phyloP scores from a whole-genome alignment of 2,797 vertebrate species.

The Propithecus perrieri region DNA sequence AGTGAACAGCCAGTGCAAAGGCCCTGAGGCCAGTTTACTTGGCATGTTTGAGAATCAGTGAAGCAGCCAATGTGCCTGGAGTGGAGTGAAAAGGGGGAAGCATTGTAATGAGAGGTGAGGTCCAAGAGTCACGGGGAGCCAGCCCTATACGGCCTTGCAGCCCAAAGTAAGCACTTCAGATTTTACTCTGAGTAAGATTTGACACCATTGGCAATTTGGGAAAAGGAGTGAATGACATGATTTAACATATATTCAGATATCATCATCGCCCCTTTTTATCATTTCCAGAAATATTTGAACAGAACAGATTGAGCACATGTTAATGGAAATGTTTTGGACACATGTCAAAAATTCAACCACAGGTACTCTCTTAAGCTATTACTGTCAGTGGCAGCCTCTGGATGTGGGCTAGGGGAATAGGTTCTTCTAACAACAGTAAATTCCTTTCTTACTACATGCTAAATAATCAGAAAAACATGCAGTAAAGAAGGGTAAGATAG shows the following conservation, averaged over 20 bases:
- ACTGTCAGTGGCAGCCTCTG: background rate
- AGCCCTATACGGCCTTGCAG: too few species aligned
- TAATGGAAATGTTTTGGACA: background rate
- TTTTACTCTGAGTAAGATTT: background rate
- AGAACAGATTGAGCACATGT: background rate
- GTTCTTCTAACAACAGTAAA: background rate
- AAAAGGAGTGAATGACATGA: background rate
- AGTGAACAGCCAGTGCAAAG: background rate
- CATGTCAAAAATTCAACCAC: background rate
- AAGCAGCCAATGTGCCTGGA: background rate
- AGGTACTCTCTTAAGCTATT: background rate
- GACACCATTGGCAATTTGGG: background rate
- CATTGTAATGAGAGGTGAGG: background rate
- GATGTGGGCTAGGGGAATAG: background rate
- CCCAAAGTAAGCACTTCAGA: background rate
- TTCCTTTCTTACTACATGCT: background rate
- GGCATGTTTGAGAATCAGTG: background rate
- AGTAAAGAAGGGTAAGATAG: background rate
- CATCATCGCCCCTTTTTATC: background rate
- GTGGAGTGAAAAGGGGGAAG: background rate
- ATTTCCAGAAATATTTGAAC: background rate
- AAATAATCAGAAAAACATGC: background rate
- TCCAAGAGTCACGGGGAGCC: background rate
- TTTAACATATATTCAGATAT: background rate
- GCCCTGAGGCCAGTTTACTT: background rate